phyloP scores from a whole-genome alignment of 1,140 invertebrate species.

The Episyrphus balteatus region DNA sequence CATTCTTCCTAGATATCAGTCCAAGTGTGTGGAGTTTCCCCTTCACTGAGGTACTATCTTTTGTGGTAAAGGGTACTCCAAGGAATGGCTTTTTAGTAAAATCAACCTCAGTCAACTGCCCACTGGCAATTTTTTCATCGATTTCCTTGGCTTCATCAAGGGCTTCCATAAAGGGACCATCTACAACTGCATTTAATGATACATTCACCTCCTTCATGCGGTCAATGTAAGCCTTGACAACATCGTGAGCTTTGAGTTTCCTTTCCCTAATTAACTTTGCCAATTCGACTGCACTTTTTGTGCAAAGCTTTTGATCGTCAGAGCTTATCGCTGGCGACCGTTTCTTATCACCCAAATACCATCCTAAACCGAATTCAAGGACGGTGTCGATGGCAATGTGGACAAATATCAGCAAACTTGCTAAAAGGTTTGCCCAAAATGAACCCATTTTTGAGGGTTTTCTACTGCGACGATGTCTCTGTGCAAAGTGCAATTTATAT shows the following conservation, averaged over 20 bases:
- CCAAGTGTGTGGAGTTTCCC: conserved; percentile 60
- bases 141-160: conserved; percentile 60
- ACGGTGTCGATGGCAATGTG: conserved; percentile 24
- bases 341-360: conserved; percentile 19
- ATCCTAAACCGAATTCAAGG: conserved; percentile 24
- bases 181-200: conserved; percentile 70
- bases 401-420: conserved; percentile 13
- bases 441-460: background rate
- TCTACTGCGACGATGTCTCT: background rate
- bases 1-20: conserved; percentile 41
- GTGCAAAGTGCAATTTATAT: too few relatives aligned
- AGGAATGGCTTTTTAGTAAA: conserved; percentile 57
- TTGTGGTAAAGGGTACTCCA: conserved; percentile 72
- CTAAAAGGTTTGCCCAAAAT: conserved; percentile 13
- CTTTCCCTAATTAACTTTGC: conserved; percentile 53
- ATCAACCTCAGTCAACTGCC: conserved; percentile 41
- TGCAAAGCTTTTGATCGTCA: conserved; percentile 41
- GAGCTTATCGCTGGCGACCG: conserved; percentile 39
- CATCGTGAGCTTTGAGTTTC: conserved; percentile 52
- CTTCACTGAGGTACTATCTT: conserved; percentile 44
- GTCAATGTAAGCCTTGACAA: conserved; percentile 62
- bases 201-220: conserved; percentile 70
- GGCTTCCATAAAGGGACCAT: conserved; percentile 62
- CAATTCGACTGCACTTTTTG: conserved; percentile 49
- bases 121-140: conserved; percentile 52